Evolutionary conservation across 2,888 invertebrate genomes (phyloP).

Genomic region (Ennomos quercinarius): DNA sequence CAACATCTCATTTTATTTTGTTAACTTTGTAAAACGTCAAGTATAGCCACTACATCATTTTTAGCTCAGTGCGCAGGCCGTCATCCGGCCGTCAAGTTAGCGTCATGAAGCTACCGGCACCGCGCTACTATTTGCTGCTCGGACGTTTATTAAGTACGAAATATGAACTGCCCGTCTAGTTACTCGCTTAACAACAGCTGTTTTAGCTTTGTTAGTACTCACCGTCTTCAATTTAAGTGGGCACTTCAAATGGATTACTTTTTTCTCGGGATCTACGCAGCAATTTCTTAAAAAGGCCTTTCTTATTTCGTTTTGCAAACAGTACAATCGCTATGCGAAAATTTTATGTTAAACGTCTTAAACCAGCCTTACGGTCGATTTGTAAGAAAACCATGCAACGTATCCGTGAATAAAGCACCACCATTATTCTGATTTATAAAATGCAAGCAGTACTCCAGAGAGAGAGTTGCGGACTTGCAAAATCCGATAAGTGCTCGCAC

Average conservation of each 20-base stretch:
- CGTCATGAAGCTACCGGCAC: constrained; percentile 55
- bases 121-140: constrained; percentile 45
- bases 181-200: constrained; percentile 55
- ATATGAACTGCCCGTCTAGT: constrained; percentile 55
- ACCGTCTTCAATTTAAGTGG: constrained; percentile 29
- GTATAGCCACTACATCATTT: constrained; percentile 60
- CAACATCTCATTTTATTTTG: constrained; percentile 39
- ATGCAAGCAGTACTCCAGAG: constrained; percentile 8
- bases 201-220: constrained; percentile 46
- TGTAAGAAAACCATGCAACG: too few species aligned
- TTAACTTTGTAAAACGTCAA: constrained; percentile 45
- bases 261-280: not conserved
- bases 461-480: constrained; percentile 39
- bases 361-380: constrained; percentile 1
- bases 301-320: not conserved
- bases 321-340: not conserved
- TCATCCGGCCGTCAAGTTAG: constrained; percentile 71
- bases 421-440: constrained; percentile 10
- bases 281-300: not conserved
- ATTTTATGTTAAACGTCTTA: constrained; percentile 1
- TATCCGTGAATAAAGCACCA: too few species aligned
- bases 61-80: constrained; percentile 56
- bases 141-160: constrained; percentile 75
- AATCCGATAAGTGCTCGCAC: constrained; percentile 50
- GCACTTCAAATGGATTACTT: constrained; percentile 11